Percentiles rank a stretch among this genome's conserved stretches.
These are phyloP conservation scores for Mohoua ochrocephala DNA, from an alignment of 2,113 vertebrate genomes.

Conservation along the genomic window DNA sequence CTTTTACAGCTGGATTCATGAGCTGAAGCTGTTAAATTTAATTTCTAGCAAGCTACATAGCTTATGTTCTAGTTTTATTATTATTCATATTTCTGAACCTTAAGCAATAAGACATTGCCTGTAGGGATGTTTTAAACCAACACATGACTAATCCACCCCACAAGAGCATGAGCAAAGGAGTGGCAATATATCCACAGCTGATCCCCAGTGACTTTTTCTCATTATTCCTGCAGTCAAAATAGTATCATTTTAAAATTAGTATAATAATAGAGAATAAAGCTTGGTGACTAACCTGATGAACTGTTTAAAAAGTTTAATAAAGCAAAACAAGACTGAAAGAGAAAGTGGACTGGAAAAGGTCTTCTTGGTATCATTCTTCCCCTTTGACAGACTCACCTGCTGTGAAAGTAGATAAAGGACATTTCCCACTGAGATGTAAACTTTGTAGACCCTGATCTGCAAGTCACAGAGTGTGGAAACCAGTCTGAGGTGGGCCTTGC, in stretches of 20 bases:
- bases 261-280: conserved; percentile 51
- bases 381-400: conserved; percentile 38
- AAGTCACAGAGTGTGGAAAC: not conserved
- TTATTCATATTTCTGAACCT: conserved; percentile 70
- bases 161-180: conserved; percentile 20
- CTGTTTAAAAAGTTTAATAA: conserved; percentile 58
- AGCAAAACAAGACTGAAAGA: conserved; percentile 36
- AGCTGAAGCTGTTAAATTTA: conserved; percentile 65
- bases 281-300: conserved; percentile 52
- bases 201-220: conserved; percentile 57
- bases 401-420: not conserved
- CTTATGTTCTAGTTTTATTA: conserved; percentile 64
- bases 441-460: not conserved
- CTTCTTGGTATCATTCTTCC: conserved; percentile 31
- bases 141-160: conserved; percentile 41
- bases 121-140: conserved; percentile 68
- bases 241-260: conserved; percentile 60
- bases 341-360: not conserved
- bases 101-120: conserved; percentile 66
- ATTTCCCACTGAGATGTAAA: conserved; percentile 27
- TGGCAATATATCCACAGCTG: conserved; percentile 7
- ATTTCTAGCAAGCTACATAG: conserved; percentile 65
- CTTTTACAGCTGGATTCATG: conserved; percentile 62
- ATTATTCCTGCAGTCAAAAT: conserved; percentile 67
- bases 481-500: not conserved